phyloP scores from a whole-genome alignment of 2,888 invertebrate species.

The Lymantria dispar region DNA sequence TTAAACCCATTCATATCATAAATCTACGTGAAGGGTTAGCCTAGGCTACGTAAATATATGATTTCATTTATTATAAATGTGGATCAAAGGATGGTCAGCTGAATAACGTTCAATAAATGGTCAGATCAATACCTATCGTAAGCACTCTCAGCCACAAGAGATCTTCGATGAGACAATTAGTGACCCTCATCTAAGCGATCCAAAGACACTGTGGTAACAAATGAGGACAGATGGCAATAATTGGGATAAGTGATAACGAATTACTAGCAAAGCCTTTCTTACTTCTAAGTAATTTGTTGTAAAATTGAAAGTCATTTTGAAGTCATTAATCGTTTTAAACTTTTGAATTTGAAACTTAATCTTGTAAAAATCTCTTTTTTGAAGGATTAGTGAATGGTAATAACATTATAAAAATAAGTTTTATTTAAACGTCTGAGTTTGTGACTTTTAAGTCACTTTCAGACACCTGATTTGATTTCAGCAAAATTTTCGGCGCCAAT shows the following conservation, averaged over 20 bases:
- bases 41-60: not conserved
- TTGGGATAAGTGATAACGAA: slow-evolving; percentile 33
- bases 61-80: not conserved
- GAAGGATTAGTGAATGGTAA: too few species aligned
- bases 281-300: not conserved
- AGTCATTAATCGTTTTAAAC: too few species aligned
- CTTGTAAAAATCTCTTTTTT: too few species aligned
- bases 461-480: too few species aligned
- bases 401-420: too few species aligned
- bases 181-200: slow-evolving; percentile 15
- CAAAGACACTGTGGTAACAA: slow-evolving; percentile 12
- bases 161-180: slow-evolving; percentile 10
- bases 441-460: too few species aligned
- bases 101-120: slow-evolving; percentile 1
- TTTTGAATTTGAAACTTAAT: too few species aligned
- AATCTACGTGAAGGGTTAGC: not conserved
- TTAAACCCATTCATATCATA: not conserved
- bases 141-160: not conserved
- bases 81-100: not conserved
- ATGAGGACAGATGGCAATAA: slow-evolving; percentile 34
- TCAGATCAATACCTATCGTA: slow-evolving; percentile 1
- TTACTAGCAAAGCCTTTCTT: slow-evolving; percentile 19
- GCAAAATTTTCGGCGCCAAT: too few species aligned
- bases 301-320: too few species aligned
- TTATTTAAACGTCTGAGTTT: too few species aligned